Evolutionary conservation across 2,888 invertebrate genomes (phyloP).

Genomic region (Embidobia sp.): DNA sequence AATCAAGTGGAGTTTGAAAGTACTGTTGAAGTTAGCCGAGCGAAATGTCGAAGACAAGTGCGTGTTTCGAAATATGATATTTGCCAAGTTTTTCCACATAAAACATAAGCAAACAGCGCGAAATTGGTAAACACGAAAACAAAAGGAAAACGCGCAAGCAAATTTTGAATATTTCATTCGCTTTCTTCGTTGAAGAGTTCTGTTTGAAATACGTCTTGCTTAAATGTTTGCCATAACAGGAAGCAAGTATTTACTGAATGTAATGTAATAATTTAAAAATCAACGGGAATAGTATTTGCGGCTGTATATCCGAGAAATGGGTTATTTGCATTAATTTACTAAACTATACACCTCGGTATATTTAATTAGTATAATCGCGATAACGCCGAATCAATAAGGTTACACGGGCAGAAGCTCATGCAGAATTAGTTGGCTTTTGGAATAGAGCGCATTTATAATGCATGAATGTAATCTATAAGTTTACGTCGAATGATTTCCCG

Average conservation of each 20-base stretch:
- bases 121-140: background rate
- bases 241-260: background rate
- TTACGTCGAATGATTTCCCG: slow-evolving; percentile 9
- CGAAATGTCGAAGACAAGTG: background rate
- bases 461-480: slow-evolving; percentile 19
- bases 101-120: background rate
- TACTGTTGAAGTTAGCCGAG: no score
- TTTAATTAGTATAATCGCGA: slow-evolving; percentile 16
- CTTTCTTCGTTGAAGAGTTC: no score
- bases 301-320: background rate
- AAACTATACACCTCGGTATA: slow-evolving; percentile 6
- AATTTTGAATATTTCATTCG: no score
- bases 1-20: no score
- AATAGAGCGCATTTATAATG: slow-evolving; percentile 22
- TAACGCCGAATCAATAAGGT: slow-evolving; percentile 33
- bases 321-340: background rate
- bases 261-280: background rate
- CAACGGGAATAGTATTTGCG: background rate
- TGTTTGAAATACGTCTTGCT: no score
- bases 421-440: slow-evolving; percentile 26
- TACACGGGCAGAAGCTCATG: slow-evolving; percentile 13
- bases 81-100: background rate
- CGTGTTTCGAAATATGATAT: background rate
- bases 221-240: background rate
- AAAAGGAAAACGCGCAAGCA: background rate